A percentile compares a stretch with the other conserved stretches of the same genome.
These are phyloP conservation scores for Cossypha heuglini DNA, from an alignment of 2,797 vertebrate species.

Conservation along the genomic window DNA sequence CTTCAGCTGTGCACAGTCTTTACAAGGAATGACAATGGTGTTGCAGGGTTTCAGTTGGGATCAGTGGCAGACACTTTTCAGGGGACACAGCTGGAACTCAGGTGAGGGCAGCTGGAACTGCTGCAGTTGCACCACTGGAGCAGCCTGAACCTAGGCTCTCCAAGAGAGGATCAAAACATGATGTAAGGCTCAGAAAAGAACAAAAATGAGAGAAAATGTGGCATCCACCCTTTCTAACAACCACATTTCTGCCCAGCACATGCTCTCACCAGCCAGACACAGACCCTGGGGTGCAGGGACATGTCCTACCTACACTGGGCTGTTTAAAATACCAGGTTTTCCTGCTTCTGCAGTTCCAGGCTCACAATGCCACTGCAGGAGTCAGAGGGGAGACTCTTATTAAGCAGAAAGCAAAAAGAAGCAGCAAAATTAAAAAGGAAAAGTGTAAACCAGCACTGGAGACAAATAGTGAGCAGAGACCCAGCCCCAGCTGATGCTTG, in stretches of 20 bases:
- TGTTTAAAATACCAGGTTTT: not conserved
- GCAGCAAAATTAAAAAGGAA: not conserved
- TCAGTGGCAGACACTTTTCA: not conserved
- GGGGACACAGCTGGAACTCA: not conserved
- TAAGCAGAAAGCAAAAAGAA: not conserved
- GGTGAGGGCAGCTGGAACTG: not conserved
- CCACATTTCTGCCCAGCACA: not conserved
- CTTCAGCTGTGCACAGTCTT: not conserved
- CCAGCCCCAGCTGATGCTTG: not conserved
- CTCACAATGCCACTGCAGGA: not conserved
- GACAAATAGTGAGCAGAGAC: not conserved
- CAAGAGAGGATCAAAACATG: not conserved
- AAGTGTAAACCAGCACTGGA: not conserved
- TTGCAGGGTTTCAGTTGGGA: not conserved
- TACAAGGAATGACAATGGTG: not conserved
- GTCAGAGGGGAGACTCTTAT: not conserved
- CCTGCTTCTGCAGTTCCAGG: not conserved
- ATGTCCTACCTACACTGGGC: not conserved
- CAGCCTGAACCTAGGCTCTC: accelerated
- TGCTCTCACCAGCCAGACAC: not conserved
- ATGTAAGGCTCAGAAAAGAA: not conserved
- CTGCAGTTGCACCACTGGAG: accelerated
- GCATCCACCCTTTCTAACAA: not conserved
- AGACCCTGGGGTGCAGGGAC: not conserved
- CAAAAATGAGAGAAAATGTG: not conserved